Base-by-base conservation (phyloP, 1,140 invertebrate species). In the Calliphora vicina region DNA sequence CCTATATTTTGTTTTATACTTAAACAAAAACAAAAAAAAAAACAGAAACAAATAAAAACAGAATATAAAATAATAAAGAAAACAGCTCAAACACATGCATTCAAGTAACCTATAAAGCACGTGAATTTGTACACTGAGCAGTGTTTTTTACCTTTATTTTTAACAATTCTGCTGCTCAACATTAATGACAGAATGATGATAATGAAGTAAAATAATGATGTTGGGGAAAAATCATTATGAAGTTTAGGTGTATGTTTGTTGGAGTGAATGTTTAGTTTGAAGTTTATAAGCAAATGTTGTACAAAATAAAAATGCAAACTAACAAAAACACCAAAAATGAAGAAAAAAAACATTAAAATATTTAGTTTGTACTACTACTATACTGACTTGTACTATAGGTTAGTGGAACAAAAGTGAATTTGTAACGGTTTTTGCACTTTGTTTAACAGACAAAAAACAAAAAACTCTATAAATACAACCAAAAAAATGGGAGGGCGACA, bases 361-460 rank as follows among this genome's bases (percentile, higher is more conserved):
- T 35, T 35, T 35, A 35, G 35, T 35, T 8, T 35, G 0, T 35
- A 50, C 45, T 13, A 17, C 45, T 15, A 50, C 3, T n/a, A 50
- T 50, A 35, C 35, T 35, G 35, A 35, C 35, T 50, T 13, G 15
- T 67, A 20, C n/a, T 29, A 78, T 78, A 78, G 74, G 74, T 78
- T 78, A 78, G 42, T 78, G 74, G 74, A 78, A 78, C 35, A 78
- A 78, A 78, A 78, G 35, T 78, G 74, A 78, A 78, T 78, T 78
- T 78, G 74, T 78, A 78, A 78, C 74, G 74, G 74, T 78, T 45
- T 20, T 78, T 78, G 23, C 27, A 10, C 29, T 42, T 20, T n/a
- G n/a, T 23, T 42, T n/a, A n/a, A 76, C 13, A 42, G 0, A 20
- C 45, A 25, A 29, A 13, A 43, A 20, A 43, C 9, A 27, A 35